phyloP scores from a whole-genome alignment of 2,113 vertebrate genomes.

The Apodemus sylvaticus region DNA sequence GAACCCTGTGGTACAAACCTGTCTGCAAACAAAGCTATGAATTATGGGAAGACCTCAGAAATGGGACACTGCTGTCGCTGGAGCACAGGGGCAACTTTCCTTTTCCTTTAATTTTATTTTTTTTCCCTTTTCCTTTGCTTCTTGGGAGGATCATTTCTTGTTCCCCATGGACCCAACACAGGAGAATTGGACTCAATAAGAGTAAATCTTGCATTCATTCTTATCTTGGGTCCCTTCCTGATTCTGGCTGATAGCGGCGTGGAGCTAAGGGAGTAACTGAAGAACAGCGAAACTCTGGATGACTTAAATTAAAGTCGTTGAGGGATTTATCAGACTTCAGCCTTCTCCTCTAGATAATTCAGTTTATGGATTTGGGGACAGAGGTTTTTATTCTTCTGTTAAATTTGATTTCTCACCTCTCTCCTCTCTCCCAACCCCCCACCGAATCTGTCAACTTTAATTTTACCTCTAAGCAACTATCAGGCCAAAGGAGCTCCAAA shows the following conservation, averaged over 20 bases:
- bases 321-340: constrained; percentile 27
- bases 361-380: constrained; percentile 37
- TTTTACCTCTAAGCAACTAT: neutral
- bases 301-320: constrained; percentile 70
- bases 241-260: constrained; percentile 48
- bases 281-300: constrained; percentile 47
- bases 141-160: constrained; percentile 44
- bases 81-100: neutral
- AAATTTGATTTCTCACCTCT: constrained; percentile 67
- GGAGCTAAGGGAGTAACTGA: constrained; percentile 42
- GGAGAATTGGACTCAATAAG: constrained; percentile 16
- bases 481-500: neutral
- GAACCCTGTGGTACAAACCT: neutral
- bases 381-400: constrained; percentile 65
- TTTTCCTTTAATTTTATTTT: neutral
- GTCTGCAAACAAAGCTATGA: neutral
- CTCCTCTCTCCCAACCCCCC: neutral
- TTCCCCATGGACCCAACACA: neutral
- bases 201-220: constrained; percentile 64
- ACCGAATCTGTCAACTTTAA: neutral
- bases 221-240: constrained; percentile 55
- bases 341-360: constrained; percentile 49
- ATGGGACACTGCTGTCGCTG: neutral
- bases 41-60: neutral
- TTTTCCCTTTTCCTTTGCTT: neutral